Percentiles rank a stretch among this genome's conserved stretches.
phyloP scores from a whole-genome alignment of 1,140 invertebrate genomes.

The Coptotermes formosanus region DNA sequence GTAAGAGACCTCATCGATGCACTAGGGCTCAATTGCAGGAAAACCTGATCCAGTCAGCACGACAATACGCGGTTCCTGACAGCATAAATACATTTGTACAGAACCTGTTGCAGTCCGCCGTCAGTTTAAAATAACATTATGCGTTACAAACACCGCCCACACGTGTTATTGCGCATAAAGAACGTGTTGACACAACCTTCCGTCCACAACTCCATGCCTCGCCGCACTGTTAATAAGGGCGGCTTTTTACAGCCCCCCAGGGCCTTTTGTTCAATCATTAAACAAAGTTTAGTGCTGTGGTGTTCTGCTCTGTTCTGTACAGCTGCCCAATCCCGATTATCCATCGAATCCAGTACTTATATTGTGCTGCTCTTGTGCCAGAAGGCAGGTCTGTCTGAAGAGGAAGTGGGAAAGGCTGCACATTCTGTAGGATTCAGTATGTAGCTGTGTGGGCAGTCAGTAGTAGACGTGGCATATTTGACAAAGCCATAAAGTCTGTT shows the following conservation, averaged over 20 bases:
- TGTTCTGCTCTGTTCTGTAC: not conserved
- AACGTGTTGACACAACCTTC: slow-evolving; percentile 8
- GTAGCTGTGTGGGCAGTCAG: too few species aligned
- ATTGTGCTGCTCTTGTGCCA: too few species aligned
- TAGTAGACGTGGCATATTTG: too few species aligned
- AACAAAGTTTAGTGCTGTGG: not conserved
- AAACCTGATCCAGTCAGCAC: not conserved
- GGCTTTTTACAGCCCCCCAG: not conserved
- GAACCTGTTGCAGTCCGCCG: not conserved
- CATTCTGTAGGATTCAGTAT: too few species aligned
- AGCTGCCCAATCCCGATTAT: not conserved
- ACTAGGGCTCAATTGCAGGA: too few species aligned
- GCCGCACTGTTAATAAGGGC: not conserved
- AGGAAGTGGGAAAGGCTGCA: too few species aligned
- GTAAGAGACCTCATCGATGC: too few species aligned
- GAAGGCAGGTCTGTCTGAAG: too few species aligned
- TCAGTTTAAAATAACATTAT: not conserved
- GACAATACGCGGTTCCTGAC: not conserved
- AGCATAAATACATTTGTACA: not conserved
- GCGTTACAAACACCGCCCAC: not conserved
- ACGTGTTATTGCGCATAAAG: slow-evolving; percentile 10
- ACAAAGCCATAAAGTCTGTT: too few species aligned
- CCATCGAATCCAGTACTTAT: too few species aligned
- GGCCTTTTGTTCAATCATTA: slow-evolving; percentile 9
- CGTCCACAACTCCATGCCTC: not conserved